A percentile compares a stretch with the other conserved stretches of the same genome.
Conservation (phyloP, 2,113 vertebrate genomes). For the Xenopus borealis region DNA sequence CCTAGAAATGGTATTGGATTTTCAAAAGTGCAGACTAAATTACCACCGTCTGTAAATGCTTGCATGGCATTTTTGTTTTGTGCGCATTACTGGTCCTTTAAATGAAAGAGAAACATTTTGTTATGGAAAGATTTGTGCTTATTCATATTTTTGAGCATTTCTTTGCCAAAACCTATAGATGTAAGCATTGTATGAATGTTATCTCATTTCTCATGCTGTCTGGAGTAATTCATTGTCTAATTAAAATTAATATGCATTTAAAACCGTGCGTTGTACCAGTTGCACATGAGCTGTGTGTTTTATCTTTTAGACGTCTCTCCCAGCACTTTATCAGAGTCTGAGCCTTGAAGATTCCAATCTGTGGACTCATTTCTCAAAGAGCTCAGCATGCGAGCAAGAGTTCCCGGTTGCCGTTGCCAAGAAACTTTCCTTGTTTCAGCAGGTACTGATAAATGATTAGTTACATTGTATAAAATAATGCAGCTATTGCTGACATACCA, state of each 20-base stretch:
- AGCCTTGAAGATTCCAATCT: conserved; percentile 81
- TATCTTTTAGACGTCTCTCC: conserved; percentile 78
- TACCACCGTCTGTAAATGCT: too few species aligned
- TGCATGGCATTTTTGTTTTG: too few species aligned
- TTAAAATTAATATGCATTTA: conserved; percentile 17
- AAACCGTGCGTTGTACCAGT: conserved; percentile 4
- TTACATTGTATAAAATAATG: too few species aligned
- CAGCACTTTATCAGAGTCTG: conserved; percentile 79
- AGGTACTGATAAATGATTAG: conserved; percentile 66
- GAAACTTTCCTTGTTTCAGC: conserved; percentile 88
- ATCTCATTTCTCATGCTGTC: conserved; percentile 13
- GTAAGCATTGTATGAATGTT: neutral
- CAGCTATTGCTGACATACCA: too few species aligned
- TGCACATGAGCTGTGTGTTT: conserved; percentile 12
- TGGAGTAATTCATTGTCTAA: conserved; percentile 21
- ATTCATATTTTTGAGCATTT: neutral
- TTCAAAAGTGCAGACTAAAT: too few species aligned
- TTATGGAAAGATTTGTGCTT: neutral
- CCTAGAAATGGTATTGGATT: too few species aligned
- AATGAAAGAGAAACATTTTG: too few species aligned
- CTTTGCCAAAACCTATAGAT: neutral
- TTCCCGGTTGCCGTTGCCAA: conserved; percentile 77
- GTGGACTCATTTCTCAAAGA: conserved; percentile 84
- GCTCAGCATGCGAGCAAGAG: conserved; percentile 88
- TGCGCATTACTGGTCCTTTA: too few species aligned